Percentiles rank a stretch among this genome's conserved stretches.
Evolutionary conservation across 2,888 invertebrate species (phyloP).

Genomic region (Melanargia galathea): DNA sequence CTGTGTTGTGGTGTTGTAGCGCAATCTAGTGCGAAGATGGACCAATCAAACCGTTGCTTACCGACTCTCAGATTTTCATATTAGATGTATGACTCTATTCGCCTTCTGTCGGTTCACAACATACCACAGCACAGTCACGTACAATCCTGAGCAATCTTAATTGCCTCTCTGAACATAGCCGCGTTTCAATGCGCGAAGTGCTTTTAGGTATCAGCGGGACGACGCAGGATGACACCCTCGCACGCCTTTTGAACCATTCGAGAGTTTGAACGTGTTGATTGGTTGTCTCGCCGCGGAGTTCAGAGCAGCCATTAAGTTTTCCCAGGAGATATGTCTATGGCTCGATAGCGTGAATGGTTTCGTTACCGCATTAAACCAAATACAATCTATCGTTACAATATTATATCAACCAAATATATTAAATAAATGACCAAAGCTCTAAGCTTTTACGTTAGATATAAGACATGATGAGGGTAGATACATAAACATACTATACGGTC

Average conservation of each 20-base stretch:
- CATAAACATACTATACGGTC: conserved; percentile 34
- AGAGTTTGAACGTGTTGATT: too few species aligned
- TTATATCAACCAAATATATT: conserved; percentile 67
- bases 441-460: conserved; percentile 62
- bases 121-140: neutral
- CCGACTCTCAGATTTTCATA: too few species aligned
- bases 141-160: too few species aligned
- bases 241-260: too few species aligned
- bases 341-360: conserved; percentile 9
- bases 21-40: neutral
- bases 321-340: neutral
- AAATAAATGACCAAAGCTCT: conserved; percentile 76
- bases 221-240: too few species aligned
- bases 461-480: conserved; percentile 47
- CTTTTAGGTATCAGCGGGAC: too few species aligned
- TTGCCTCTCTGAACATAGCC: too few species aligned
- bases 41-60: neutral
- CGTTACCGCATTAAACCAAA: conserved; percentile 66
- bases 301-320: too few species aligned
- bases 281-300: too few species aligned
- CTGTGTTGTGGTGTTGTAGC: neutral
- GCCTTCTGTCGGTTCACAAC: neutral
- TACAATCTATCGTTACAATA: conserved; percentile 60
- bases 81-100: neutral
- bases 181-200: too few species aligned